phyloP scores from a whole-genome alignment of 2,113 vertebrate genomes.

The Gorsachius goisagi region DNA sequence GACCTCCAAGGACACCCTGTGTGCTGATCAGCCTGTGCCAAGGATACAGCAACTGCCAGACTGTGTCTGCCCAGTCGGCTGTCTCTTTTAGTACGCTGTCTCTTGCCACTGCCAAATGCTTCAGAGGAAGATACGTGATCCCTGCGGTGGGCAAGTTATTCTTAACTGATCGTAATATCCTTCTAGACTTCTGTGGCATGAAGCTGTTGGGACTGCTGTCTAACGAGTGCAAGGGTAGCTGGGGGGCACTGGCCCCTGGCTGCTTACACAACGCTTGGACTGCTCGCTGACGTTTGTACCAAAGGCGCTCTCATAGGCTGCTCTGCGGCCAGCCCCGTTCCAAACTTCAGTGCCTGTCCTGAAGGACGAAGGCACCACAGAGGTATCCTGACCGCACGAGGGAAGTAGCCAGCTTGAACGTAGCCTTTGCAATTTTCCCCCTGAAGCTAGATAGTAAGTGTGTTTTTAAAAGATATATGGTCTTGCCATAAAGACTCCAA shows the following conservation, averaged over 20 bases:
- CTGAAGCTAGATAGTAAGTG: background rate
- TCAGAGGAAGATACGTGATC: background rate
- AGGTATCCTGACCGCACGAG: background rate
- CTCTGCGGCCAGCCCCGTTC: background rate
- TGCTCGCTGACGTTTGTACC: fast-evolving
- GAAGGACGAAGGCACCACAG: background rate
- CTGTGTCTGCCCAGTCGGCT: background rate
- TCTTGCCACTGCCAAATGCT: conserved; percentile 1
- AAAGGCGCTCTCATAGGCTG: background rate
- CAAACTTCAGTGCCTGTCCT: background rate
- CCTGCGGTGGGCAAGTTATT: background rate
- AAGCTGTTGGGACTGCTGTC: background rate
- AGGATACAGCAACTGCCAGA: background rate
- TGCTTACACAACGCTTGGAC: background rate
- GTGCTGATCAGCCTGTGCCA: conserved; percentile 10
- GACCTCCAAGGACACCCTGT: conserved; percentile 34
- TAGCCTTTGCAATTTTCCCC: background rate
- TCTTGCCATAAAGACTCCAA: background rate
- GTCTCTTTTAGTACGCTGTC: background rate
- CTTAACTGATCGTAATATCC: background rate
- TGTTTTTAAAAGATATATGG: background rate
- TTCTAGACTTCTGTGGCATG: background rate
- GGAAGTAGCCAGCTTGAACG: background rate
- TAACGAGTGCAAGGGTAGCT: background rate
- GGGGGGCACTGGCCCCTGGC: background rate